Conservation (phyloP, 2,888 invertebrate genomes). For the Panopea generosa region DNA sequence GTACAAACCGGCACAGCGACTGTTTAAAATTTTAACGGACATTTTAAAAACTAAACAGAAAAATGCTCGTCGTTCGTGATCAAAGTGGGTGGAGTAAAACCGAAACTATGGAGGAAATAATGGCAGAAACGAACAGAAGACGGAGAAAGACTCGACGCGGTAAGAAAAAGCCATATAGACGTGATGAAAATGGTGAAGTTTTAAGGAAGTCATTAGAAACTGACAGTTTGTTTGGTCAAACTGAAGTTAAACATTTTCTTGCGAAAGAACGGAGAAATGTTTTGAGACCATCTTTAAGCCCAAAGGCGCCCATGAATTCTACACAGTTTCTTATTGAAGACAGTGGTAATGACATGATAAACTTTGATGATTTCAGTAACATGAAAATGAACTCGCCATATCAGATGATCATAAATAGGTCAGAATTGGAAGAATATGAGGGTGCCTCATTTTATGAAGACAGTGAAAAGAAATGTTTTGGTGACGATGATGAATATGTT, state of each 20-base stretch:
- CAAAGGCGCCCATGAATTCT: slow-evolving; percentile 75
- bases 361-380: background rate
- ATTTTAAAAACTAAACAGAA: too few species aligned
- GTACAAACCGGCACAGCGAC: too few species aligned
- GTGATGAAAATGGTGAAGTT: background rate
- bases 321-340: slow-evolving; percentile 75
- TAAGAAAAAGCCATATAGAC: slow-evolving; percentile 43
- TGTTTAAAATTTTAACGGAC: too few species aligned
- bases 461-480: slow-evolving; percentile 3
- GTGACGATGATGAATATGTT: slow-evolving; percentile 18
- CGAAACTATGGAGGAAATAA: slow-evolving; percentile 16
- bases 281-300: slow-evolving; percentile 65
- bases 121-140: slow-evolving; percentile 28
- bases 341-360: slow-evolving; percentile 43
- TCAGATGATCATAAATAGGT: background rate
- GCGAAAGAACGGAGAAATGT: slow-evolving; percentile 5
- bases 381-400: slow-evolving; percentile 11
- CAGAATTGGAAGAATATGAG: slow-evolving; percentile 1
- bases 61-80: too few species aligned
- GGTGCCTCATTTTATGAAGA: slow-evolving; percentile 38
- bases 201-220: background rate
- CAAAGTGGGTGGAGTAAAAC: background rate
- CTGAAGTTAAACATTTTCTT: slow-evolving; percentile 2
- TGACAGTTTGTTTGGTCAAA: slow-evolving; percentile 6
- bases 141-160: slow-evolving; percentile 56